Percentiles rank a stretch among this genome's conserved stretches.
Conservation (phyloP, 2,113 vertebrate genomes). For the Platycercus adscitus region DNA sequence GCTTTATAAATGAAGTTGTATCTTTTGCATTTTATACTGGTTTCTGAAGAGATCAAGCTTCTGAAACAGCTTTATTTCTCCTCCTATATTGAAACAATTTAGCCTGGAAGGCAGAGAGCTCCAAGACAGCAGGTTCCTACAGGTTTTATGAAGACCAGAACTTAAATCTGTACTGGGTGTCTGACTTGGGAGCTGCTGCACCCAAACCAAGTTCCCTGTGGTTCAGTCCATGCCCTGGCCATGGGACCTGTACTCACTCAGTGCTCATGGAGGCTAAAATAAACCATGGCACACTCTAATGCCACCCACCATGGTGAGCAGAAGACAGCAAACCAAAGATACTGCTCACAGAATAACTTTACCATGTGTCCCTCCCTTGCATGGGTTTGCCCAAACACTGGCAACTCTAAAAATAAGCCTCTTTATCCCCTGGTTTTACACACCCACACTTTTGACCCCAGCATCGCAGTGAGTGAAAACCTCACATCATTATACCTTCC, state of each 20-base stretch:
- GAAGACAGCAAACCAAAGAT: neutral
- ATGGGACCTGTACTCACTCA: neutral
- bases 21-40: neutral
- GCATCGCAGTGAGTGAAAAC: neutral
- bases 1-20: neutral
- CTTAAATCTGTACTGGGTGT: neutral
- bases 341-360: neutral
- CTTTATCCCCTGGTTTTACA: neutral
- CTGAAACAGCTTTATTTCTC: neutral
- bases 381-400: neutral
- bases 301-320: neutral
- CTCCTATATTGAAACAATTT: neutral
- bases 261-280: neutral
- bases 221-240: fast-evolving
- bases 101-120: neutral
- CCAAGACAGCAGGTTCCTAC: neutral
- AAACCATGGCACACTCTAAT: fast-evolving
- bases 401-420: neutral
- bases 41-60: neutral
- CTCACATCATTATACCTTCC: neutral
- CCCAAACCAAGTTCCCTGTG: neutral
- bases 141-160: neutral
- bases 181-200: neutral
- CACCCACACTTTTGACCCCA: neutral
- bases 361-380: neutral